These are phyloP conservation scores for Drosophila atripex DNA, from an alignment of 2,888 invertebrate species.

Conservation along the genomic window DNA sequence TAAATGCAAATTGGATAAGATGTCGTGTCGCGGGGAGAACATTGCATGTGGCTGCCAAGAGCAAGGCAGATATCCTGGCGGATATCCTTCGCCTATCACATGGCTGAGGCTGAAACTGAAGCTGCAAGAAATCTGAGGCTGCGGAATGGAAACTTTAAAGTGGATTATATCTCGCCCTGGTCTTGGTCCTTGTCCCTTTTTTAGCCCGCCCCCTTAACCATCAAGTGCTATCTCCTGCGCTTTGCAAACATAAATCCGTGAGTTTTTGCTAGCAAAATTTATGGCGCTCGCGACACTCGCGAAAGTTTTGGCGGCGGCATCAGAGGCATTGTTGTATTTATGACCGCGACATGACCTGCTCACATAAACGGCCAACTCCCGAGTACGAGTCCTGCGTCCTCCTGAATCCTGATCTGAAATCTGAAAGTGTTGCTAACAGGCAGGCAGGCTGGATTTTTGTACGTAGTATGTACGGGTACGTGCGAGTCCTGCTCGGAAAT, in stretches of 20 bases:
- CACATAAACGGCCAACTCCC: conserved; percentile 52
- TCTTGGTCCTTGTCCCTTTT: conserved; percentile 30
- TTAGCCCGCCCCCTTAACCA: not conserved
- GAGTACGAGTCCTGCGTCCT: conserved; percentile 27
- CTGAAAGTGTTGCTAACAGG: conserved; percentile 65
- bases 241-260: conserved; percentile 80
- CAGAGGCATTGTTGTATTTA: conserved; percentile 78
- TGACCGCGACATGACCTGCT: conserved; percentile 82
- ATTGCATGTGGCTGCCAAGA: conserved; percentile 36
- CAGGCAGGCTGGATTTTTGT: not conserved
- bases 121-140: conserved; percentile 47
- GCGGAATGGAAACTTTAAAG: conserved; percentile 77
- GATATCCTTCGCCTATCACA: conserved; percentile 67
- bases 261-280: conserved; percentile 75
- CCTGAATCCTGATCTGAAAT: conserved; percentile 36
- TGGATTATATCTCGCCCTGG: conserved; percentile 71
- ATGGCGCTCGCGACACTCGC: conserved; percentile 78
- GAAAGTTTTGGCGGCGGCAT: conserved; percentile 59
- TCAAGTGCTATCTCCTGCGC: conserved; percentile 61
- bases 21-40: conserved; percentile 67
- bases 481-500: conserved; percentile 73
- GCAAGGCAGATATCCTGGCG: conserved; percentile 65
- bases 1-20: conserved; percentile 80
- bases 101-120: conserved; percentile 71
- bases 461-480: conserved; percentile 51